phyloP scores from a whole-genome alignment of 2,113 vertebrate species.

The Rhegmatorhina hoffmannsi region DNA sequence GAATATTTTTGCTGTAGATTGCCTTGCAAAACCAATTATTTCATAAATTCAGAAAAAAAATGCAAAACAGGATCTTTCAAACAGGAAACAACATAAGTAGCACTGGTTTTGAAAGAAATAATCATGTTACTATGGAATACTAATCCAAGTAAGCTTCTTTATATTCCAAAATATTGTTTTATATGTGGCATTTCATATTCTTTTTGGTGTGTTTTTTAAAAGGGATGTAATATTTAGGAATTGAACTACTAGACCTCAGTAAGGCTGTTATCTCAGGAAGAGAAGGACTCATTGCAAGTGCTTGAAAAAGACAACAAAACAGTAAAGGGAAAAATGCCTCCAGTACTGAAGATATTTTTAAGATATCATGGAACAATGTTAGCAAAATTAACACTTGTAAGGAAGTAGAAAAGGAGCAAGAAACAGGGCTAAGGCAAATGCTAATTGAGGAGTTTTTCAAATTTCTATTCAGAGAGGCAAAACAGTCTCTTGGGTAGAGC shows the following conservation, averaged over 20 bases:
- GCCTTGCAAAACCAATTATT: slow-evolving; percentile 54
- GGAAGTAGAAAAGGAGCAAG: slow-evolving; percentile 13
- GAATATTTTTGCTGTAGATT: slow-evolving; percentile 33
- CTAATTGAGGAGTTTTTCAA: slow-evolving; percentile 5
- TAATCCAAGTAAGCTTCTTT: slow-evolving; percentile 49
- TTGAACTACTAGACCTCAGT: slow-evolving; percentile 50
- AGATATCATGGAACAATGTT: slow-evolving; percentile 36
- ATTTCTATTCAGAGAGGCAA: neutral
- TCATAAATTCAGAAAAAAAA: slow-evolving; percentile 51
- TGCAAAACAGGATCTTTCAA: slow-evolving; percentile 66
- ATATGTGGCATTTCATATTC: slow-evolving; percentile 38
- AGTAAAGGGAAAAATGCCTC: neutral
- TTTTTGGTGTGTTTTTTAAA: slow-evolving; percentile 30
- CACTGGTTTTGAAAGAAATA: slow-evolving; percentile 52
- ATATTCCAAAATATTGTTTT: slow-evolving; percentile 51
- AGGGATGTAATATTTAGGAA: slow-evolving; percentile 20
- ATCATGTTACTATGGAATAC: slow-evolving; percentile 46
- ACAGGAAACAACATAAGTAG: slow-evolving; percentile 44
- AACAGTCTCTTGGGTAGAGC: neutral
- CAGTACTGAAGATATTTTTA: slow-evolving; percentile 31
- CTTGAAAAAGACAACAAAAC: slow-evolving; percentile 42
- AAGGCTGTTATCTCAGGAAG: slow-evolving; percentile 33
- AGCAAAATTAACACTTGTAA: slow-evolving; percentile 60
- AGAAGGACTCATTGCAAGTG: neutral
- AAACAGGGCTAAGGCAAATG: neutral